Evolutionary conservation across 2,797 vertebrate genomes (phyloP), one percentile per base, ranked within the genome.

Genomic region (Hirundo rustica): DNA sequence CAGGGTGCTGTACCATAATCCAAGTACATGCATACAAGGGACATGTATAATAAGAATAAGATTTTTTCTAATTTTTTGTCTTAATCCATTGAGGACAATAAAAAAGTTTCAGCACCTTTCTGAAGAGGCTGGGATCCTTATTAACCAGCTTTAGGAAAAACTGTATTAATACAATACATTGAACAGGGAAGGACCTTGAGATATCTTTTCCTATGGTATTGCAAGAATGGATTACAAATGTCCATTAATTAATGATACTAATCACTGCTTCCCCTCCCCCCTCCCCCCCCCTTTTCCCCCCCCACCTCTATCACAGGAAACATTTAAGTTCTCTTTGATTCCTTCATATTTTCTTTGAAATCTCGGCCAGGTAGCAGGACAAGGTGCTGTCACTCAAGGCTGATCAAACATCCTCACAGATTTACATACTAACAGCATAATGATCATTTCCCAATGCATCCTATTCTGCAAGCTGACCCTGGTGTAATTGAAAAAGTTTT

Each of bases 131-230:
- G 17, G 26, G 25, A 72, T 83, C 20, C 25, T 81, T 81, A 77
- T 55, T 81, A 95, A 88, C 23, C 44, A 84, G 62, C 45, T 91
- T 45, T 74, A 57, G 50, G 44, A 75, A 86, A 80, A 92, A 53
- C 6, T 27, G 18, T 34, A 53, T 74, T 68, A 71, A 67, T 57
- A 64, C 36, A 75, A 84, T 44, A 54, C 11, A 44, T 7, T 65
- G 62, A 95, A 81, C 10, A 60, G 18, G 51, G 34, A 89, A 94
- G 67, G 57, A 92, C 83, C 85, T 94, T 95, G 85, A 95, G 51
- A 88, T 85, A 57, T 51, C 67, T 88, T 85, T 79, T 91, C 10
- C 36, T 48, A n/a, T 16, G 6, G 38, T 66, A 83, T 62, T 90
- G 21, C 23, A 88, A 82, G 38, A 88, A 94, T 29, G 48, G 58